Base-by-base conservation (phyloP, 2,888 invertebrate species). In the Melikaiella ostensackeni region DNA sequence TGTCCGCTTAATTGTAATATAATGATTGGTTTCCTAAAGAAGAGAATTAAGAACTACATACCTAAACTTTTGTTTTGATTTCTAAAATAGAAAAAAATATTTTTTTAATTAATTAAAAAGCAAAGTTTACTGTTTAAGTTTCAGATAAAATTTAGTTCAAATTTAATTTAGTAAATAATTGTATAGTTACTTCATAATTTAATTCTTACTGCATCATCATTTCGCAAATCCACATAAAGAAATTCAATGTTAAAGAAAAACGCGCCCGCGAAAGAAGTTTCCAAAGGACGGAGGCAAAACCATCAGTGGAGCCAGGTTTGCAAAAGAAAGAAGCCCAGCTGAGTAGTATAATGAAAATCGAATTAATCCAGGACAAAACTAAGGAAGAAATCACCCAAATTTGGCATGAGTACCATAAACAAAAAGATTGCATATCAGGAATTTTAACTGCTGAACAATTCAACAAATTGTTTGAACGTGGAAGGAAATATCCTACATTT, bases 371-470 rank as follows among this genome's bases (percentile, higher is more conserved):
- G 84, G 94, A 96, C 85, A 96, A 97, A 91, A 92, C 92, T 78
- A 93, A 94, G 21, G 93, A 94, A 42, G 97, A 97, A 90, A 95
- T 98, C 50, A 92, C 93, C 84, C 87, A 92, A 74, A 96, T 97
- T 82, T 97, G 98, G 97, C 93, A 94, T 75, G 94, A 95, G 86
- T 97, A 97, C 90, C 97, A 97, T 87, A 94, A 94, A 81, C 93
- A 94, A 9, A 96, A 96, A 90, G 95, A 96, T 86, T 95, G 94
- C 21, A 94, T 97, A 84, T 95, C 95, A 11, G 97, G 96, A 0
- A 94, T 94, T 0, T 94, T 97, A 80, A 95, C 96, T 0, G 84
- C 91, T 0, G 91, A 93, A 6, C 92, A 94, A 16, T 97, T 94
- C 87, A 92, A 93, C 1, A 92, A 91, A 76, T 92, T 97, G 79